Percentiles rank a stretch among this genome's conserved stretches.
These are phyloP conservation scores for Arenaria interpres DNA, from an alignment of 2,113 vertebrate species.

Conservation along the genomic window DNA sequence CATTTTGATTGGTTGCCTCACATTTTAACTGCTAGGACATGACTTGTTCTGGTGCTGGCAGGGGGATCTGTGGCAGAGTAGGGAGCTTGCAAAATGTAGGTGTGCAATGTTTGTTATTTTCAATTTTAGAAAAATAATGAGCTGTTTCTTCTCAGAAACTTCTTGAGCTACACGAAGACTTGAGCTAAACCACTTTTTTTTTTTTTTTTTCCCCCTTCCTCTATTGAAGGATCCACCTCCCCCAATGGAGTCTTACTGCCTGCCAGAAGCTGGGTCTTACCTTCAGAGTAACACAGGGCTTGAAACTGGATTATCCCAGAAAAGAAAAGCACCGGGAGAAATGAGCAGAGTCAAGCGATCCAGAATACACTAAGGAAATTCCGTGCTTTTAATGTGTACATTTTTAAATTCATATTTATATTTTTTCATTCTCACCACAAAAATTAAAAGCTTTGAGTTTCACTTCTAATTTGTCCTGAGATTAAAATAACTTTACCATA, in stretches of 20 bases:
- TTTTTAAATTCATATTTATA: slow-evolving; percentile 46
- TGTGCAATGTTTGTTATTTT: not conserved
- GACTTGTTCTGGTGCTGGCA: not conserved
- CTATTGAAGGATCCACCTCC: slow-evolving; percentile 85
- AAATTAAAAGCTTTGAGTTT: slow-evolving; percentile 30
- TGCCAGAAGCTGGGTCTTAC: slow-evolving; percentile 70
- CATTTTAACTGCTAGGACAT: not conserved
- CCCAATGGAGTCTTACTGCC: slow-evolving; percentile 78
- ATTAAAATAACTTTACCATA: slow-evolving; percentile 15
- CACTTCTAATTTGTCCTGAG: not conserved
- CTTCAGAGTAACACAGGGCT: slow-evolving; percentile 60
- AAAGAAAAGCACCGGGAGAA: slow-evolving; percentile 84
- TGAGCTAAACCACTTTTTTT: not conserved
- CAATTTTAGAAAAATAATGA: not conserved
- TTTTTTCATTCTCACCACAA: not conserved
- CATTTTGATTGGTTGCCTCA: not conserved
- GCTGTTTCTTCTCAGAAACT: not conserved
- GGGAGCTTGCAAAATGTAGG: not conserved
- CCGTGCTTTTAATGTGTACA: not conserved
- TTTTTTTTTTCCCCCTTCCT: not conserved
- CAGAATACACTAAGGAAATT: slow-evolving; percentile 72
- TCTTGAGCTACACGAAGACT: not conserved
- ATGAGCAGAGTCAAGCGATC: slow-evolving; percentile 78
- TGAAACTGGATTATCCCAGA: slow-evolving; percentile 76
- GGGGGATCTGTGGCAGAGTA: not conserved